phyloP scores from a whole-genome alignment of 2,113 vertebrate species.

The Protobothrops flavoviridis region DNA sequence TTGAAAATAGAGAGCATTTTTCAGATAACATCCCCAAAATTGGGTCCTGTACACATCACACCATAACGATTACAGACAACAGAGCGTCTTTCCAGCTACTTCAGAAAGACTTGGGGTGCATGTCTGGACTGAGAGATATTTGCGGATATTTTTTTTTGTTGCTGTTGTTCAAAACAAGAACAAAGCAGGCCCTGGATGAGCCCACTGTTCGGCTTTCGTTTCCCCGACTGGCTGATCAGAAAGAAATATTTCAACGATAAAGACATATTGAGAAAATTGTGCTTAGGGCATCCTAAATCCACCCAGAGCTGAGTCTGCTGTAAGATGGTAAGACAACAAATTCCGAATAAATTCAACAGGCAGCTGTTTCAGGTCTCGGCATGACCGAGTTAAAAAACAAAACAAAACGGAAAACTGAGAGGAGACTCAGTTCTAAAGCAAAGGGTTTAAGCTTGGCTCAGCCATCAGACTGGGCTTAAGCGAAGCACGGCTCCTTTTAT shows the following conservation, averaged over 20 bases:
- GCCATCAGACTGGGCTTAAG: conserved; percentile 77
- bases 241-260: background rate
- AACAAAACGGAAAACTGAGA: conserved; percentile 66
- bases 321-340: conserved; percentile 80
- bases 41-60: background rate
- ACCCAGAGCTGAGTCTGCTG: conserved; percentile 68
- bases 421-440: conserved; percentile 72
- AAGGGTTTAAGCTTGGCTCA: conserved; percentile 72
- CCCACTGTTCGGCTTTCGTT: background rate
- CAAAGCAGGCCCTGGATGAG: background rate
- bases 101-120: background rate
- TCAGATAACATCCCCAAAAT: background rate
- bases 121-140: background rate
- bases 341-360: conserved; percentile 79
- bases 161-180: background rate
- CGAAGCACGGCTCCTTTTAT: conserved; percentile 74
- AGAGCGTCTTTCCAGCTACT: background rate
- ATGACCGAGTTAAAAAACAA: conserved; percentile 52
- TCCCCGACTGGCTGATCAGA: background rate
- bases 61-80: background rate
- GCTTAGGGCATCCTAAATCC: background rate
- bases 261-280: background rate
- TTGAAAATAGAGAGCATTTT: background rate
- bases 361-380: conserved; percentile 71
- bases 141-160: background rate